phyloP scores from a whole-genome alignment of 2,888 invertebrate genomes.

The Rhamphomyia laevipes region DNA sequence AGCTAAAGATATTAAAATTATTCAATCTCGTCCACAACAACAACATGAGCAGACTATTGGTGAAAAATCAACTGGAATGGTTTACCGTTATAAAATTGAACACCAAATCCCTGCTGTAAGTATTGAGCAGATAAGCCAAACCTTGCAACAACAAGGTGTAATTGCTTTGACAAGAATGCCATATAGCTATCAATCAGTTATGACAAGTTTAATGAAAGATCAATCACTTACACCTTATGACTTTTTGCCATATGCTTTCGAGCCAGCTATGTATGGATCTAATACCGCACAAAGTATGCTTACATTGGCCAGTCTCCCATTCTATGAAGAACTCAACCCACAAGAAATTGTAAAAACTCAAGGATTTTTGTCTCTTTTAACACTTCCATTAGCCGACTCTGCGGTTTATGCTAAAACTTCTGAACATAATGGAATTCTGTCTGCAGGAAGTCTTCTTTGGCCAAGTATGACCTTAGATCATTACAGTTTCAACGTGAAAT shows the following conservation, averaged over 20 bases:
- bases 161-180: background rate
- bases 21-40: slow-evolving; percentile 32
- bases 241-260: slow-evolving; percentile 11
- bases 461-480: slow-evolving; percentile 12
- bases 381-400: slow-evolving; percentile 11
- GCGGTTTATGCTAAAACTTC: background rate
- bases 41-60: slow-evolving; percentile 37
- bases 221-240: slow-evolving; percentile 5
- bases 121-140: slow-evolving; percentile 13
- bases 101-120: slow-evolving; percentile 35
- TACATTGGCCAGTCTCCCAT: slow-evolving; percentile 10
- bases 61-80: slow-evolving; percentile 40
- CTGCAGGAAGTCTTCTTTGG: slow-evolving; percentile 7
- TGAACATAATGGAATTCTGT: background rate
- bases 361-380: slow-evolving; percentile 11
- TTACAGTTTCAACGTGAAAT: slow-evolving; percentile 12
- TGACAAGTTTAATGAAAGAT: slow-evolving; percentile 10
- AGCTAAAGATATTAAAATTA: slow-evolving; percentile 38
- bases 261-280: slow-evolving; percentile 6
- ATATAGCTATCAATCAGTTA: slow-evolving; percentile 8
- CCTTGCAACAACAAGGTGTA: slow-evolving; percentile 12
- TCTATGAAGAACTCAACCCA: slow-evolving; percentile 11
- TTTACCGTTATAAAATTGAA: slow-evolving; percentile 44
- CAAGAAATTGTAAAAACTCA: slow-evolving; percentile 3
- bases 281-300: slow-evolving; percentile 6